Base-by-base conservation (phyloP, 2,797 vertebrate genomes). In the Onychomys leucogaster region DNA sequence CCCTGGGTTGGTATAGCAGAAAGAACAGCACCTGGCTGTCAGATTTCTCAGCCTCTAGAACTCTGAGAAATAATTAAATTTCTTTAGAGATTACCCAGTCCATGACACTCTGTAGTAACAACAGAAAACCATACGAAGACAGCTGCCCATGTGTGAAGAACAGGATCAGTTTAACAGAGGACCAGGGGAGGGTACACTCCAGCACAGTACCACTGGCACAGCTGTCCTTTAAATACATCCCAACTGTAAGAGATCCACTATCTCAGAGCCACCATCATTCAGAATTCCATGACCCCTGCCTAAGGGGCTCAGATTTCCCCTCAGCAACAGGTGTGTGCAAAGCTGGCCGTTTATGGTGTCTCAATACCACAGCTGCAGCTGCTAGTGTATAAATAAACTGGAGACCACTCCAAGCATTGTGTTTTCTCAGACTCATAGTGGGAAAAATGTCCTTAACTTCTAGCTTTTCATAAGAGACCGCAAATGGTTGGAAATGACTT, bases 331-430 rank as follows among this genome's bases (percentile, higher is more conserved):
- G 96, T 97, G 96, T 55, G 10, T 69, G 71, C 59, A 90, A 88
- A 97, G 52, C 71, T 85, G 84, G 89, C 91, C 52, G 5, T 85
- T 97, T 93, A 94, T 52, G 81, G 90, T 37, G 46, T 95, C 73
- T 85, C 73, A 82, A 94, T 75, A 59, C 78, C 76, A n/a, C 37
- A 82, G 49, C 61, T 76, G 77, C 97, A 97, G 96, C 96, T 97
- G 96, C 73, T 95, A 29, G 77, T 85, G 32, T 94, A 96, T 95
- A 98, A 98, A 98, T 96, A 97, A 94, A 91, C 80, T 59, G 75
- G 76, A 93, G 89, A 82, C 41, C 65, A 96, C 27, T 17, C 8
- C 65, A 77, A 41, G 21, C 11, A 83, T 76, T 65, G 89, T 78
- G 85, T 81, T 87, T 23, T 75, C 71, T 75, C 71, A 94, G 84